Evolutionary conservation across 2,113 vertebrate species (phyloP), one percentile per base, ranked within the genome.

Genomic region (Probosciger aterrimus): DNA sequence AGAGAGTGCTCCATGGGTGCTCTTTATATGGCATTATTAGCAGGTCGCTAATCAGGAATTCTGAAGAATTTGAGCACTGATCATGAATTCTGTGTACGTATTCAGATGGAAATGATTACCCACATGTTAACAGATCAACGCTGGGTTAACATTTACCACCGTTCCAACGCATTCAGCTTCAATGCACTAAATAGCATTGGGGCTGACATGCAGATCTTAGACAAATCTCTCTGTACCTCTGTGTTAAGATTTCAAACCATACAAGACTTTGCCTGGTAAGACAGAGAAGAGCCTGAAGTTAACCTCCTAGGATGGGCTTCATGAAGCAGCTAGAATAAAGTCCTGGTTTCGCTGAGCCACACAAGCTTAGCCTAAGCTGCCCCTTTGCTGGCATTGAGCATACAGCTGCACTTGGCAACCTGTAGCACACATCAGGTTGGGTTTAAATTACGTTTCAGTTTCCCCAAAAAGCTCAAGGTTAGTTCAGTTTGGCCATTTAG

Each of bases 351-450:
- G 0, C 30, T 53, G 33, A 30, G 11, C 19, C 20, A 19, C 33
- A 30, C 20, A 57, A 57, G 24, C 14, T 22, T 43, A 47, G 22
- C 19, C 33, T 33, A 22, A 85, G 41, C 37, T 1, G 0, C 39
- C 10, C 35, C 0, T 4, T 35, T 35, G 33, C 12, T 7, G 7
- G 46, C 0, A 1, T 24, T 37, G n/a, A 69, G 55, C 6, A 10
- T 60, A 46, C 23, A 1, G 2, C 37, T 47, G 47, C 23, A 31
- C 49, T 82, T 70, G 65, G 35, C 44, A 77, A 55, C 57, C 23
- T 59, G 18, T 27, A 63, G 18, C 41, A 68, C 24, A 39, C 23
- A 22, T 14, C 33, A 89, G 23, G 18, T 6, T 47, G 4, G 9
- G 10, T 47, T 82, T 89, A 41, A 47, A 53, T 78, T 11, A 65